phyloP scores from a whole-genome alignment of 2,797 vertebrate genomes.

The Coendou prehensilis region DNA sequence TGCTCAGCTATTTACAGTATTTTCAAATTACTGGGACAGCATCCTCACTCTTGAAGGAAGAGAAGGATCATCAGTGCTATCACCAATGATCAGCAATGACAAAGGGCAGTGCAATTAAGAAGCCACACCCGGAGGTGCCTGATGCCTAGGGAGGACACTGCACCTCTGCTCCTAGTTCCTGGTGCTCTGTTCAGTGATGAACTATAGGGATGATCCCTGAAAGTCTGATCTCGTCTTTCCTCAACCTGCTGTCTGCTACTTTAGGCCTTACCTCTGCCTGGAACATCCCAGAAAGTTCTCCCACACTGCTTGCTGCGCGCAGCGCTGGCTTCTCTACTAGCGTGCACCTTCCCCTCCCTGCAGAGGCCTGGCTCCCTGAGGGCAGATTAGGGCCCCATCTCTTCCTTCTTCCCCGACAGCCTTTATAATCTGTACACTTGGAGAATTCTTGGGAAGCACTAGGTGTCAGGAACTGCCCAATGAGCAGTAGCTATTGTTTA shows the following conservation, averaged over 20 bases:
- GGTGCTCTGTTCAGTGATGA: not conserved
- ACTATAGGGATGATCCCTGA: not conserved
- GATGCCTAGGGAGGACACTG: not conserved
- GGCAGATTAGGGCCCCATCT: not conserved
- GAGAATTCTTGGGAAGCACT: not conserved
- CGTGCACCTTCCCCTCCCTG: not conserved
- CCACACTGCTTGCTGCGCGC: not conserved
- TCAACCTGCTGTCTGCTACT: not conserved
- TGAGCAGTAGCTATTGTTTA: not conserved
- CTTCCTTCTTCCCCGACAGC: not conserved
- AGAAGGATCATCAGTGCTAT: not conserved
- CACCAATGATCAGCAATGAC: not conserved
- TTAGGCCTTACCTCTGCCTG: not conserved
- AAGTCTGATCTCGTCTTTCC: not conserved
- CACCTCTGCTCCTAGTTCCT: not conserved
- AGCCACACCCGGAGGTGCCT: not conserved
- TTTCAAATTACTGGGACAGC: not conserved
- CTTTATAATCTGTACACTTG: not conserved
- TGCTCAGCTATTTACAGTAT: not conserved
- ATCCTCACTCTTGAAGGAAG: not conserved
- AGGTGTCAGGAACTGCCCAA: not conserved
- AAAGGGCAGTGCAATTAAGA: not conserved
- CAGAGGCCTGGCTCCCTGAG: rapidly evolving
- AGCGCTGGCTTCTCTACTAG: not conserved
- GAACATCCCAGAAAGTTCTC: not conserved